Evolutionary conservation across 2,888 invertebrate genomes (phyloP), one percentile per base, ranked within the genome.

Genomic region (Andrena marginata): DNA sequence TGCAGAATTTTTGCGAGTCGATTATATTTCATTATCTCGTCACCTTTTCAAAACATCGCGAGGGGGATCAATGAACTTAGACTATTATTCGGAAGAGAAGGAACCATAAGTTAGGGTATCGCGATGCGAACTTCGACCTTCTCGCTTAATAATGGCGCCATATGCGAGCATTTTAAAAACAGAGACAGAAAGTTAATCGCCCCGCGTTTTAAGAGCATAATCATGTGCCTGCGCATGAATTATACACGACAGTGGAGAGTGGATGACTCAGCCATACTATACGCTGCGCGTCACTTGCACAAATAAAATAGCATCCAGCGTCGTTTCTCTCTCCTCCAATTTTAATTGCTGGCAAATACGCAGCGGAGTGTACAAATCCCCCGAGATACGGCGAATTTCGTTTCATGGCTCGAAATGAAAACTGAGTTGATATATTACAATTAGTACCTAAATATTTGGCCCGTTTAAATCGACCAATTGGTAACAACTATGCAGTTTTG

Each of bases 231-330:
- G 23, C n/a, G 13, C 49, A 74, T 82, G 83, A 78, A 83, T 83
- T 78, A 83, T 78, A 56, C 77, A 75, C 74, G 49, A 48, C 42
- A 49, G 29, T 42, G 23, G 29, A 64, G 31, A 23, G 7, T 63
- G 62, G 35, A 64, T 82, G 74, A 83, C 70, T 83, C 82, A 77
- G 64, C 26, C 59, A 16, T 16, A n/a, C 63, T 54, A 62, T 23
- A 49, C 33, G 8, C 49, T 82, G 51, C 49, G 26, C 70, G 48
- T 73, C 70, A 49, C 23, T 71, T 68, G 78, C 63, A n/a, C 49
- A 82, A 83, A 78, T 74, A 78, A 77, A 63, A 64, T 69, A 72
- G 59, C 33, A 59, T 63, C 64, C 10, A n/a, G n/a, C 26, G 42
- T 23, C 33, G 51, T 26, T 60, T 60, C 51, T 42, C 33, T 48